phyloP scores from a whole-genome alignment of 2,113 vertebrate species.

The Rhea pennata region DNA sequence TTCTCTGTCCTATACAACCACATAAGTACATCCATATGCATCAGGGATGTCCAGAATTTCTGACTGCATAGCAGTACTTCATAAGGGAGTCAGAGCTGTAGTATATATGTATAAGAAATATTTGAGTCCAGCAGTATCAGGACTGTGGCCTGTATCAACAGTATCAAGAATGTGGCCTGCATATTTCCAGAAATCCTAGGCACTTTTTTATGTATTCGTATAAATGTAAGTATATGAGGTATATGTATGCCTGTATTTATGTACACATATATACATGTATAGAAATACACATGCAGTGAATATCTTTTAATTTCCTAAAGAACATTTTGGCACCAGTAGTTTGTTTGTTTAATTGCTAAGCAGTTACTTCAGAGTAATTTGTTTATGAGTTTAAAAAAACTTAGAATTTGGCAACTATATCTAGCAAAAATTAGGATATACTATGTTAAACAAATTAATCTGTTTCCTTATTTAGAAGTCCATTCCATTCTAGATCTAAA shows the following conservation, averaged over 20 bases:
- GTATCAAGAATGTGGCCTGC: accelerated
- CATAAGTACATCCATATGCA: neutral
- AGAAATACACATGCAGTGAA: neutral
- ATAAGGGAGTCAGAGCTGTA: neutral
- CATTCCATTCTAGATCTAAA: neutral
- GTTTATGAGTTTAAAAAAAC: neutral
- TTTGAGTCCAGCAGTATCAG: neutral
- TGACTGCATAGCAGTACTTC: neutral
- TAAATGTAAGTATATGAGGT: neutral
- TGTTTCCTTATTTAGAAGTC: neutral
- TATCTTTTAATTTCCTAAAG: neutral
- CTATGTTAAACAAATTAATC: neutral
- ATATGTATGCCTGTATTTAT: neutral
- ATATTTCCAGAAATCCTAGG: neutral
- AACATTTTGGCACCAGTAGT: neutral
- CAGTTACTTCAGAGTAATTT: neutral
- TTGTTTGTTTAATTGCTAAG: neutral
- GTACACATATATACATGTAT: neutral
- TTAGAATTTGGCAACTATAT: neutral
- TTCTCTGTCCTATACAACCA: neutral
- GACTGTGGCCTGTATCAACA: neutral
- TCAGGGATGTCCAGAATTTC: neutral
- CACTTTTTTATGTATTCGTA: neutral
- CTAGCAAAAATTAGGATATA: neutral
- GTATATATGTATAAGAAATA: neutral